Evolutionary conservation across 2,797 vertebrate species (phyloP), one percentile per base, ranked within the genome.

Genomic region (Takifugu ocellatus): DNA sequence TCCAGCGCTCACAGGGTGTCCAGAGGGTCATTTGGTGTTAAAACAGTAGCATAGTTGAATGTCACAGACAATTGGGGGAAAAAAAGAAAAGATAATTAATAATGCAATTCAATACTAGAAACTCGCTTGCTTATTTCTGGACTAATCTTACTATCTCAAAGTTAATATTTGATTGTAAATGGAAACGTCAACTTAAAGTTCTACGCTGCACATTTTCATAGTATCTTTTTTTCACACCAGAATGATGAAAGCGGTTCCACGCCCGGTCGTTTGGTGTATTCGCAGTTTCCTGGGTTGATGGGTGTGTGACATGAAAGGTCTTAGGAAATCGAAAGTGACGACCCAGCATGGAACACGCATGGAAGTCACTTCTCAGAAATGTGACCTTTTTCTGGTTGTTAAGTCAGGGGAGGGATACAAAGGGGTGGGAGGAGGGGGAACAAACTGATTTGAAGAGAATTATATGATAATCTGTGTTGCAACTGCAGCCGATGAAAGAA

Each of bases 321-420:
- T 91, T 83, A 72, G 85, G 80, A 89, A 88, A 92, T 90, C 84
- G 78, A 89, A 92, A 91, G 90, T 90, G 90, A 90, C 87, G 84
- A 91, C 90, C 73, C 92, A 92, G 92, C 90, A 70, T 92, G 91
- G 80, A 84, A 86, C 85, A 74, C 42, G 78, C 86, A 84, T 88
- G 84, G 82, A 90, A 92, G 90, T 92, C 91, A 89, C 89, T 89
- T 90, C 88, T 90, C 84, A 87, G 86, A 91, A 87, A 88, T 89
- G 78, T 93, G 91, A 92, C 91, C 91, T 93, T 92, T 92, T 89
- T 87, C 85, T 88, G 83, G 85, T 88, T 78, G 81, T 85, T 88
- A 84, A 86, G 78, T 85, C 84, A 72, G 76, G 77, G 83, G 81
- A 66, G 82, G 81, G 80, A 75, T 68, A 29, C 49, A 68, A 77